Percentiles rank a stretch among this genome's conserved stretches.
phyloP scores from a whole-genome alignment of 2,113 vertebrate genomes.

The Aix galericulata region DNA sequence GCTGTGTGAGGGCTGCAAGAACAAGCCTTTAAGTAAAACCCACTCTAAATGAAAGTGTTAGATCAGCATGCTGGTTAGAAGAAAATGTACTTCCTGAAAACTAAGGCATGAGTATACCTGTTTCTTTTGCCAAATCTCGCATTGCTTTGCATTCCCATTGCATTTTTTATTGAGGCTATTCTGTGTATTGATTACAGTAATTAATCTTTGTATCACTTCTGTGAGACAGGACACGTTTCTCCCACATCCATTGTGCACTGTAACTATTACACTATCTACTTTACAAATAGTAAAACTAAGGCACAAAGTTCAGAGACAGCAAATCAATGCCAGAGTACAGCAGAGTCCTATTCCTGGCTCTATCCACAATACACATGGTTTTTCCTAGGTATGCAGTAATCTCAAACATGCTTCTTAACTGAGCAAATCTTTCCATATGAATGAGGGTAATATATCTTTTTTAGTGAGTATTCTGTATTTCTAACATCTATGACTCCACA shows the following conservation, averaged over 20 bases:
- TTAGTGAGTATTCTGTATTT: not conserved
- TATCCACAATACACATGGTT: not conserved
- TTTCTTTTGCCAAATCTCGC: not conserved
- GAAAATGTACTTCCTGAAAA: not conserved
- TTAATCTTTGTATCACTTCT: not conserved
- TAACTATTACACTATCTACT: not conserved
- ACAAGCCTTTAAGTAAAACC: not conserved
- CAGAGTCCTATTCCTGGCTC: not conserved
- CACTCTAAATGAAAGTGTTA: not conserved
- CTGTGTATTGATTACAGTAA: not conserved
- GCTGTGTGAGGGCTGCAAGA: conserved; percentile 30
- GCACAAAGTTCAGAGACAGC: not conserved
- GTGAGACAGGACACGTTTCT: not conserved
- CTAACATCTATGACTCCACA: not conserved
- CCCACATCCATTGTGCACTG: not conserved
- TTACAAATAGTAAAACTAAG: not conserved
- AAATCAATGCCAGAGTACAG: not conserved
- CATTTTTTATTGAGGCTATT: not conserved
- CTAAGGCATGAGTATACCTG: not conserved
- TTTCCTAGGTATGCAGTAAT: not conserved
- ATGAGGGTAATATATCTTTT: not conserved
- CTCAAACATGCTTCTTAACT: not conserved
- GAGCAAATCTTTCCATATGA: not conserved
- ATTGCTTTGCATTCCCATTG: not conserved
- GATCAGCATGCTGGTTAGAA: not conserved